phyloP scores from a whole-genome alignment of 2,888 invertebrate genomes.

The Cheilosia soror region DNA sequence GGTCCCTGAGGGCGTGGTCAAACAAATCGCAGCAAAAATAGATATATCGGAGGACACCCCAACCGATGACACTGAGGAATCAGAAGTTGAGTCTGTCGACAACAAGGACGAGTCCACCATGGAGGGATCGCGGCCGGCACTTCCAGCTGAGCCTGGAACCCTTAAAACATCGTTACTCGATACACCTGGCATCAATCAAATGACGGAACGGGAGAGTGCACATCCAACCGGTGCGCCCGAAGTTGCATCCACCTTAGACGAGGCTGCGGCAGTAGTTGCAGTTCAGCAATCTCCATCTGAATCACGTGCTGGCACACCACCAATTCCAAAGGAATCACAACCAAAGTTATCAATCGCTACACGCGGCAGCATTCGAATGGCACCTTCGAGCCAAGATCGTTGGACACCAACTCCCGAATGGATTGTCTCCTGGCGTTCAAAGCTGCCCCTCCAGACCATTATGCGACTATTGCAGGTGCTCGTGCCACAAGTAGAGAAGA shows the following conservation, averaged over 20 bases:
- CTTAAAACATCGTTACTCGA: conserved; percentile 95
- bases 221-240: conserved; percentile 86
- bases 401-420: conserved; percentile 98
- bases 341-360: conserved; percentile 82
- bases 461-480: conserved; percentile 99
- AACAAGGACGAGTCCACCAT: conserved; percentile 84
- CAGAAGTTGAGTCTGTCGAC: conserved; percentile 80
- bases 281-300: conserved; percentile 75
- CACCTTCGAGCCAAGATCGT: conserved; percentile 79
- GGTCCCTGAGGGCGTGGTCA: conserved; percentile 83
- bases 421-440: conserved; percentile 97
- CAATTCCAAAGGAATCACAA: conserved; percentile 72
- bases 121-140: conserved; percentile 93
- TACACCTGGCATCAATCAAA: conserved; percentile 93
- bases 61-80: conserved; percentile 82
- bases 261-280: conserved; percentile 30
- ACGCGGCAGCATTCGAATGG: conserved; percentile 87
- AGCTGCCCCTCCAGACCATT: conserved; percentile 98
- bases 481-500: conserved; percentile 99
- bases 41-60: conserved; percentile 77
- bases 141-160: conserved; percentile 95
- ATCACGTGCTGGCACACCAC: conserved; percentile 72
- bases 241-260: conserved; percentile 34
- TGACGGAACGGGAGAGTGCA: conserved; percentile 97
- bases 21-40: conserved; percentile 80